Conservation (phyloP, 2,888 invertebrate genomes). For the Odontomyia ornata region DNA sequence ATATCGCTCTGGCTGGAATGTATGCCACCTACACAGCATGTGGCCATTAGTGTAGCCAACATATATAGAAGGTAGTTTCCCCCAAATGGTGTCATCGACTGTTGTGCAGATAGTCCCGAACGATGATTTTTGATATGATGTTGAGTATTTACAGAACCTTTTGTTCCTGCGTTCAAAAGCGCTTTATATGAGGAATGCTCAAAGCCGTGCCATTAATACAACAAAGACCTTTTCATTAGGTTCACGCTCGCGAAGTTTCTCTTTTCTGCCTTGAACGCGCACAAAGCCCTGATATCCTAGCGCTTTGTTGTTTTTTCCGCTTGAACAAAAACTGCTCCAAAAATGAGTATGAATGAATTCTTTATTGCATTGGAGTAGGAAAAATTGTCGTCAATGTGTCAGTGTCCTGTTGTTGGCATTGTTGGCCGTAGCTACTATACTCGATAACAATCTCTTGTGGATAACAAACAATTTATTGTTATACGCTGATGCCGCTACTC, state of each 20-base stretch:
- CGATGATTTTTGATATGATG: conserved; percentile 10
- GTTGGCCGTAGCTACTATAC: conserved; percentile 23
- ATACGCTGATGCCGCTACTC: conserved; percentile 40
- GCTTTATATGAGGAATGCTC: background rate
- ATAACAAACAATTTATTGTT: conserved; percentile 46
- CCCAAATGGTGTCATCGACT: conserved; percentile 55
- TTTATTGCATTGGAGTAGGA: conserved; percentile 34
- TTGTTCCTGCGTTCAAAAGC: conserved; percentile 5
- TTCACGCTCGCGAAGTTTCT: background rate
- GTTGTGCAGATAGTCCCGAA: conserved; percentile 46
- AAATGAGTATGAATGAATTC: conserved; percentile 44
- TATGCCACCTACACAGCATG: conserved; percentile 51
- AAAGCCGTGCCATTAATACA: background rate
- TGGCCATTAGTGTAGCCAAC: conserved; percentile 53
- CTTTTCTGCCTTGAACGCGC: conserved; percentile 1
- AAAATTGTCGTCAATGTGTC: conserved; percentile 45
- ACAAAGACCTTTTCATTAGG: conserved; percentile 12
- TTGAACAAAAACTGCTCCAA: conserved; percentile 29
- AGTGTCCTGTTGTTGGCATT: conserved; percentile 42
- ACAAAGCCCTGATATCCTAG: conserved; percentile 14
- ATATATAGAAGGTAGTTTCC: conserved; percentile 51
- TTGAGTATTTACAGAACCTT: conserved; percentile 17
- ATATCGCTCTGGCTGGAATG: conserved; percentile 35
- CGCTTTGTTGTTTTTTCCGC: conserved; percentile 43
- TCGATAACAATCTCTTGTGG: conserved; percentile 45